Evolutionary conservation across 2,113 vertebrate genomes (phyloP), one percentile per base, ranked within the genome.

Genomic region (Diglossa brunneiventris): DNA sequence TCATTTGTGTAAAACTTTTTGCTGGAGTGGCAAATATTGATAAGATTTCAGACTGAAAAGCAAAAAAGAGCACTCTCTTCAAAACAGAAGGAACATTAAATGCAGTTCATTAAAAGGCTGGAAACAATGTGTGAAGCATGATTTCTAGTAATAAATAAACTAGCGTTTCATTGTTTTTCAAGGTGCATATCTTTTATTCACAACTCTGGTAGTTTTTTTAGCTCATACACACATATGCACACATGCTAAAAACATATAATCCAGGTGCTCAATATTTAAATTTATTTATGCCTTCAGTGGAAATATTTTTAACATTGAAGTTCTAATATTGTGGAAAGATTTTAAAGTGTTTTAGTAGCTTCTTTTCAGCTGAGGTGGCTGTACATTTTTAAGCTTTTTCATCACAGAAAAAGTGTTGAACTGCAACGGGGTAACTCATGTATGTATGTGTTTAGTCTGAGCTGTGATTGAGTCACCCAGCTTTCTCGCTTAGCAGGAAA

Each of bases 1-100:
- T 97, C 95, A 96, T 98, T 97, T 97, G 96, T 96, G 94, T 97
- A 97, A 96, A 98, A 97, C 96, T 96, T 97, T 97, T 95, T 97
- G 94, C 96, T 96, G 83, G 94, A 95, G 69, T 97, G 85, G 97
- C 94, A 98, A 97, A 97, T 97, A 97, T 89, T 64, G 81, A 91
- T 82, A 89, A 83, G 47, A 90, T 59, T 95, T 95, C 88, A 72
- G 41, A 64, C 58, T 69, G 66, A 89, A 94, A 93, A 94, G 74
- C 50, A 93, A 91, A 94, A 95, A 95, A 56, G n/a, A 73, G 9
- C 70, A 41, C 35, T 69, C 4, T 77, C 44, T 95, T 85, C 52
- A 58, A 88, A 87, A 39, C 23, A 31, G 76, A 95, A 72, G 46
- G 63, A 67, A 56, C 4, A 59, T 88, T 42, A 50, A 89, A 49